Percentiles rank a stretch among this genome's conserved stretches.
Conservation (phyloP, 2,113 vertebrate genomes). For the Pteruthius melanotis region DNA sequence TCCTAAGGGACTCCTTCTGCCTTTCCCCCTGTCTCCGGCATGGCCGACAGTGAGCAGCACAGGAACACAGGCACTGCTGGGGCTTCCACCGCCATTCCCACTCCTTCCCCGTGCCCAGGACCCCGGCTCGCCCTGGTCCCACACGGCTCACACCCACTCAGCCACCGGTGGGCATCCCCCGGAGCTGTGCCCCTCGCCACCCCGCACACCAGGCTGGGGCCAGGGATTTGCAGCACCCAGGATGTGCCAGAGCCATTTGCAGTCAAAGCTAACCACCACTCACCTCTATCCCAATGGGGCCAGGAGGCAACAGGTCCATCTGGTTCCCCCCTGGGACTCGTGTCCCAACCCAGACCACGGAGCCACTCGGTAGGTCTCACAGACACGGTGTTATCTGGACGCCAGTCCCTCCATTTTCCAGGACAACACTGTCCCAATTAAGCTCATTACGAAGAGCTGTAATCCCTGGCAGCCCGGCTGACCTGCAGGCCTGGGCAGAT, state of each 20-base stretch:
- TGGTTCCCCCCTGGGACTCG: neutral
- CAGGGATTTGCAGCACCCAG: neutral
- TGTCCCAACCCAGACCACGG: neutral
- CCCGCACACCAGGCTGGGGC: rapidly evolving
- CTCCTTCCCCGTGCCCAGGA: neutral
- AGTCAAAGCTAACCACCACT: neutral
- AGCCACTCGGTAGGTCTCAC: neutral
- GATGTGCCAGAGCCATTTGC: rapidly evolving
- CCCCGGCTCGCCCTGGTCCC: neutral
- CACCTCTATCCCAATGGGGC: neutral
- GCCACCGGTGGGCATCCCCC: rapidly evolving
- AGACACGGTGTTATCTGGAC: rapidly evolving
- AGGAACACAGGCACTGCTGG: rapidly evolving
- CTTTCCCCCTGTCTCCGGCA: neutral
- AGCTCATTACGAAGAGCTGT: constrained; percentile 57
- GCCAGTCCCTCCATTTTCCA: constrained; percentile 36
- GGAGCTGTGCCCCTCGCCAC: rapidly evolving
- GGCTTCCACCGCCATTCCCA: rapidly evolving
- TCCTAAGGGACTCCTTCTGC: neutral
- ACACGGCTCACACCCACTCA: neutral
- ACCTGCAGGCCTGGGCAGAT: constrained; percentile 43
- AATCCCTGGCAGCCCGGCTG: constrained; percentile 21
- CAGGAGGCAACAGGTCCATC: neutral
- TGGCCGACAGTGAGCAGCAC: neutral
- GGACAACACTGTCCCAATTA: constrained; percentile 60